These are phyloP conservation scores for Ophion slaviceki DNA, from an alignment of 2,888 invertebrate species.

Conservation along the genomic window DNA sequence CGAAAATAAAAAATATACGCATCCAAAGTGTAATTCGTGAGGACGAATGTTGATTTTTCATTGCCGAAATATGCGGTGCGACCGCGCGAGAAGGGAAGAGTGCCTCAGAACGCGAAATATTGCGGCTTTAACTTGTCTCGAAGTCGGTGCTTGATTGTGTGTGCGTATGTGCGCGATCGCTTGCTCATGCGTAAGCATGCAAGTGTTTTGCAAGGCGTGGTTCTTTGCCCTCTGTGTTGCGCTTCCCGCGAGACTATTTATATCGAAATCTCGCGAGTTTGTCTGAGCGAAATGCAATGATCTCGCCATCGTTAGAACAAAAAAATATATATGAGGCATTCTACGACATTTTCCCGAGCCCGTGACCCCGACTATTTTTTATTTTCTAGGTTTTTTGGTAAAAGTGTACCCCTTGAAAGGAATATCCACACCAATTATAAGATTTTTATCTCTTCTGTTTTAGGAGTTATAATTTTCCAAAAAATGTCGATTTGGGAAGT, in stretches of 20 bases:
- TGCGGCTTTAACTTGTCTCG: slow-evolving; percentile 30
- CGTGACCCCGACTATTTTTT: background rate
- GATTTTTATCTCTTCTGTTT: no score
- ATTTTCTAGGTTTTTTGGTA: no score
- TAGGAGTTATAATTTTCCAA: no score
- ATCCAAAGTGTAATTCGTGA: no score
- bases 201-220: slow-evolving; percentile 70
- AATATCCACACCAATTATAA: no score
- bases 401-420: no score
- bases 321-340: slow-evolving; percentile 40
- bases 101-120: slow-evolving; percentile 8
- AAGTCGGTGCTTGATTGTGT: slow-evolving; percentile 21
- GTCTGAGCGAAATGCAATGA: slow-evolving; percentile 65
- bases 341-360: background rate
- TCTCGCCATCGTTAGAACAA: slow-evolving; percentile 30
- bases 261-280: slow-evolving; percentile 73
- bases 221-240: slow-evolving; percentile 75
- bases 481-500: no score
- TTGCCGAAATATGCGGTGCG: background rate
- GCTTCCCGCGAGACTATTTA: slow-evolving; percentile 70
- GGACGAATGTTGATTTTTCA: background rate
- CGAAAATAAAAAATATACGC: no score
- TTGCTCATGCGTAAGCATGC: slow-evolving; percentile 26
- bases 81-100: background rate
- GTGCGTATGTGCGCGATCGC: background rate